These are phyloP conservation scores for Crotophaga sulcirostris DNA, from an alignment of 2,113 vertebrate genomes.

Conservation along the genomic window DNA sequence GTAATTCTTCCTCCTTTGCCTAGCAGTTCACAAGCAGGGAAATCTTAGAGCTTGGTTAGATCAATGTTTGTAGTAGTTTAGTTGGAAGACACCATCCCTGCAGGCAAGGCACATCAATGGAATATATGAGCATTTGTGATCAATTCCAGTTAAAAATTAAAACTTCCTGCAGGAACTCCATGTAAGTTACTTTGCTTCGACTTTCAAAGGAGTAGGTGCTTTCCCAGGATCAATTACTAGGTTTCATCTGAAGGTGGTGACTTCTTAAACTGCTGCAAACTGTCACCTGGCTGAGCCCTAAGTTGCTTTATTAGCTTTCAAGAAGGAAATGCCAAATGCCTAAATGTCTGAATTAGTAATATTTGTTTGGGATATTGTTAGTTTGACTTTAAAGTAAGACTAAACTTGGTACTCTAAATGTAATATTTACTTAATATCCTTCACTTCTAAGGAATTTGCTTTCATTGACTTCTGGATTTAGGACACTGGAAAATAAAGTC, in stretches of 20 bases:
- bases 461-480: not conserved
- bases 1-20: not conserved
- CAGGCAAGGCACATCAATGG: not conserved
- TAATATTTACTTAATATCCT: not conserved
- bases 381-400: not conserved
- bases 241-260: not conserved
- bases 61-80: not conserved
- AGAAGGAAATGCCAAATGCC: not conserved
- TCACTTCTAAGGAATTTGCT: not conserved
- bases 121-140: not conserved
- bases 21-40: not conserved
- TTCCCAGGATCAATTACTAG: not conserved
- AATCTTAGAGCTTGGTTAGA: not conserved
- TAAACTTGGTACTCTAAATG: not conserved
- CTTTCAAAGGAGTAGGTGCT: not conserved
- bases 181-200: not conserved
- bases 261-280: not conserved
- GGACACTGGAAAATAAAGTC: not conserved
- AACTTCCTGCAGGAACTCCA: not conserved
- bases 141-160: not conserved
- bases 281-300: not conserved
- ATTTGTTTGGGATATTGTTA: not conserved
- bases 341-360: not conserved
- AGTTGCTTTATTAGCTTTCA: not conserved
- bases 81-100: not conserved